These are phyloP conservation scores for Pherbina coryleti DNA, from an alignment of 2,888 invertebrate genomes.

Conservation along the genomic window DNA sequence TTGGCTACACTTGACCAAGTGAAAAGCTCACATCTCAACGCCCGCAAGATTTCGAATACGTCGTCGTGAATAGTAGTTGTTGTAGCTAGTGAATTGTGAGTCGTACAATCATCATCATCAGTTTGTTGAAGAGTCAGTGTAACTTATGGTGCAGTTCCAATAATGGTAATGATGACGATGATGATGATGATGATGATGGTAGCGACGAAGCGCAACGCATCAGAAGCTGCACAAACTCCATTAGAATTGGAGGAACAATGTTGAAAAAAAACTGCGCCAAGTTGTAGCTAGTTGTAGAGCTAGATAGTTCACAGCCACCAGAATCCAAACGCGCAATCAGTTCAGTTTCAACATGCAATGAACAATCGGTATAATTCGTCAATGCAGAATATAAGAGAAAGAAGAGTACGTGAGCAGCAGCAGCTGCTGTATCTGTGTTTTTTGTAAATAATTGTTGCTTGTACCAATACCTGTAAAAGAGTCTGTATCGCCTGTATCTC, in stretches of 20 bases:
- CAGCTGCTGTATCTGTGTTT: slow-evolving; percentile 20
- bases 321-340: slow-evolving; percentile 25
- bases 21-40: neutral
- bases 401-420: slow-evolving; percentile 25
- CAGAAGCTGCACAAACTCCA: neutral
- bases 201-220: slow-evolving; percentile 1
- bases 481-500: neutral
- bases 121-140: neutral
- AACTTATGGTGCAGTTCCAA: neutral
- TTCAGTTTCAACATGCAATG: slow-evolving; percentile 12
- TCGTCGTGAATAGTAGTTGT: neutral
- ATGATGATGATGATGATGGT: neutral
- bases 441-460: neutral
- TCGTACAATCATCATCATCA: neutral
- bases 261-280: neutral
- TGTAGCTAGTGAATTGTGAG: neutral
- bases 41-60: slow-evolving; percentile 6
- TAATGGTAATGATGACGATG: neutral
- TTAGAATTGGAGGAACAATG: slow-evolving; percentile 29
- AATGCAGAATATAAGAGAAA: neutral
- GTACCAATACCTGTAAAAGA: neutral
- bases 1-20: slow-evolving; percentile 21
- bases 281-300: neutral
- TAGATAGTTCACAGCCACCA: too few species aligned
- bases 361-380: neutral